Evolutionary conservation across 2,888 invertebrate genomes (phyloP).

Genomic region (Prosopocoilus inquinatus): DNA sequence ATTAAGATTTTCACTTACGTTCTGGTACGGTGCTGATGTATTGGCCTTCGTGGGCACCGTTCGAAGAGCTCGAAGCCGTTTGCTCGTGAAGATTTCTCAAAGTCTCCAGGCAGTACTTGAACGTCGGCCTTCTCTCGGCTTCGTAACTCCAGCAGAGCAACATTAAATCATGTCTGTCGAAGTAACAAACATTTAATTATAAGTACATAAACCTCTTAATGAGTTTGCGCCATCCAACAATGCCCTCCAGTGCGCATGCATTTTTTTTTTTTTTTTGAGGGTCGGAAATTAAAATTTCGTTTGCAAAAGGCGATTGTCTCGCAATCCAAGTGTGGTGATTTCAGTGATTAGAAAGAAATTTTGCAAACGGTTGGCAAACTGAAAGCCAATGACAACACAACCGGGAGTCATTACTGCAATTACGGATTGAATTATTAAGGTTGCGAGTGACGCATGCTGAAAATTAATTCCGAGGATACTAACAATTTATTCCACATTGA

Average conservation of each 20-base stretch:
- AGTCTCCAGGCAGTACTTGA: conserved; percentile 74
- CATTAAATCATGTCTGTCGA: conserved; percentile 77
- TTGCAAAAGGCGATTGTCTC: no score
- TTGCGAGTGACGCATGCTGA: no score
- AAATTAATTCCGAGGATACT: no score
- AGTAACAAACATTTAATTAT: neutral
- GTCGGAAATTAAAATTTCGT: no score
- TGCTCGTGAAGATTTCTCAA: conserved; percentile 51
- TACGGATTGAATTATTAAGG: no score
- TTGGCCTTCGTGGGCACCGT: conserved; percentile 51
- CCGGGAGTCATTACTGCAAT: no score
- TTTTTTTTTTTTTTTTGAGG: conserved; percentile 7
- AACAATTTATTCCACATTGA: no score
- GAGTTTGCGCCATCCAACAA: no score
- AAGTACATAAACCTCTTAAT: conserved; percentile 2
- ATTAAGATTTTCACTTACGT: conserved; percentile 40
- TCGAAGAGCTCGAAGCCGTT: conserved; percentile 43
- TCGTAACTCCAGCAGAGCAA: conserved; percentile 84
- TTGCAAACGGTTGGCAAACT: no score
- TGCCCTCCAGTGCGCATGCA: neutral
- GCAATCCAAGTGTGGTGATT: no score
- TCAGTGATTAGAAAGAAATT: no score
- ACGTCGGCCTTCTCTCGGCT: conserved; percentile 82
- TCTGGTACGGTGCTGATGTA: conserved; percentile 51
- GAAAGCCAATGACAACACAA: no score